Percentiles rank a stretch among this genome's conserved stretches.
These are phyloP conservation scores for Pelecanoides urinatrix DNA, from an alignment of 2,113 vertebrate species.

Conservation along the genomic window DNA sequence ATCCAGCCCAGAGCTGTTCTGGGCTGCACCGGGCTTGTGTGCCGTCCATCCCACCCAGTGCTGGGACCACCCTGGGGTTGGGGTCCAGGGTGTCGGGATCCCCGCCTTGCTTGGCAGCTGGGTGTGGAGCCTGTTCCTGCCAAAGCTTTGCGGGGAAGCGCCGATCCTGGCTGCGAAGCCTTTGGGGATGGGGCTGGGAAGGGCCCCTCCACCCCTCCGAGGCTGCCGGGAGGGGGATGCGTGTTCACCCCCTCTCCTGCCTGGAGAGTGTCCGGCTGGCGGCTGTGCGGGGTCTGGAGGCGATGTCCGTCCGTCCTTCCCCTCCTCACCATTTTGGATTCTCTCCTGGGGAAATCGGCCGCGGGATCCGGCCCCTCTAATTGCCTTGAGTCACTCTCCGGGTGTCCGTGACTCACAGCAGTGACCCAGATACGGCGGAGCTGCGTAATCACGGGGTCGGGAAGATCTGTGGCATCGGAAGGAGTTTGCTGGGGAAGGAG, in stretches of 20 bases:
- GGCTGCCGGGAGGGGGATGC: background rate
- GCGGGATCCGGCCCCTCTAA: background rate
- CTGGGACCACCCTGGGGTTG: background rate
- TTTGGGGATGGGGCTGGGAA: background rate
- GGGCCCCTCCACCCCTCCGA: background rate
- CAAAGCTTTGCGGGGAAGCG: rapidly evolving
- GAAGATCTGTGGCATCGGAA: background rate
- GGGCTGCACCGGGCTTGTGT: rapidly evolving
- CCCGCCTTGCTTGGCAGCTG: background rate
- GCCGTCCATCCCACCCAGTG: background rate
- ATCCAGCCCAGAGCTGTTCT: background rate
- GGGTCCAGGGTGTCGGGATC: background rate
- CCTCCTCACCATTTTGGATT: background rate
- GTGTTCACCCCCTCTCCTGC: background rate
- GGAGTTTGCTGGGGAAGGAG: constrained; percentile 1
- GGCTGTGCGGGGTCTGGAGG: background rate
- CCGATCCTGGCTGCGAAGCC: background rate
- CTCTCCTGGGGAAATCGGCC: background rate
- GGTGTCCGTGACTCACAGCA: constrained; percentile 51
- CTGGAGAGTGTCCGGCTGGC: rapidly evolving
- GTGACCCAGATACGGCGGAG: constrained; percentile 39
- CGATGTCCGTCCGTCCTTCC: background rate
- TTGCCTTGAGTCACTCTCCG: constrained; percentile 43
- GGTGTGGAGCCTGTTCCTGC: background rate
- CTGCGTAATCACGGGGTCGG: background rate